Evolutionary conservation across 2,797 vertebrate species (phyloP).

Genomic region (Triplophysa yarkandensis): DNA sequence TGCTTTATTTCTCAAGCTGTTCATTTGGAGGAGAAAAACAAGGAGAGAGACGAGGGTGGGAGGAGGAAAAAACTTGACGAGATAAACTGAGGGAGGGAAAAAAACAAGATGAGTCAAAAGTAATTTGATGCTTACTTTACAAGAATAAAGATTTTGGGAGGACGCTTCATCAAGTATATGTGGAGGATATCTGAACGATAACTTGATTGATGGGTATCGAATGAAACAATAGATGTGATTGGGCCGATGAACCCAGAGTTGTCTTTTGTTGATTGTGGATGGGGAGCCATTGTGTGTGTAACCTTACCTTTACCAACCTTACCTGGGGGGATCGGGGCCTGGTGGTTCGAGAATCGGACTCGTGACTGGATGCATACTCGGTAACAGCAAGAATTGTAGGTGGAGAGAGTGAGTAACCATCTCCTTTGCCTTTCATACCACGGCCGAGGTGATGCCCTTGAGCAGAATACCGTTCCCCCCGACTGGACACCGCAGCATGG

Average conservation of each 20-base stretch:
- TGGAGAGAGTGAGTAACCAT: too few relatives aligned
- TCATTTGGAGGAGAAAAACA: slow-evolving; percentile 78
- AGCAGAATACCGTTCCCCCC: too few relatives aligned
- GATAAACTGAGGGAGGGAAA: slow-evolving; percentile 54
- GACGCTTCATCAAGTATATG: slow-evolving; percentile 58
- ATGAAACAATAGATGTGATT: slow-evolving; percentile 53
- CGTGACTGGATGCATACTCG: too few relatives aligned
- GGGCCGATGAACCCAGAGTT: too few relatives aligned
- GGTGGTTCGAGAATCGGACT: too few relatives aligned
- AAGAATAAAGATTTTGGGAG: slow-evolving; percentile 60
- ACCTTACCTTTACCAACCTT: too few relatives aligned
- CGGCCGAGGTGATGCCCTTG: too few relatives aligned
- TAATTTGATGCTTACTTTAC: slow-evolving; percentile 78
- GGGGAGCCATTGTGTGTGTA: background rate
- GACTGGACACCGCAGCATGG: too few relatives aligned
- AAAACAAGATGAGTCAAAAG: slow-evolving; percentile 80
- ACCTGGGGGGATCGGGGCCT: too few relatives aligned
- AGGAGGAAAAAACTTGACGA: slow-evolving; percentile 62
- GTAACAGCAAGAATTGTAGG: too few relatives aligned
- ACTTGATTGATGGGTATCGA: slow-evolving; percentile 58
- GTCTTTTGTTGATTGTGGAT: background rate
- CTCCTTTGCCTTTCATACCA: too few relatives aligned
- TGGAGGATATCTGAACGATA: slow-evolving; percentile 56
- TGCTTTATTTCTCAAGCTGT: slow-evolving; percentile 81
- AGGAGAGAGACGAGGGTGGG: slow-evolving; percentile 80